Evolutionary conservation across 2,797 vertebrate genomes (phyloP), one percentile per base, ranked within the genome.

Genomic region (Scomberomorus guttatus): DNA sequence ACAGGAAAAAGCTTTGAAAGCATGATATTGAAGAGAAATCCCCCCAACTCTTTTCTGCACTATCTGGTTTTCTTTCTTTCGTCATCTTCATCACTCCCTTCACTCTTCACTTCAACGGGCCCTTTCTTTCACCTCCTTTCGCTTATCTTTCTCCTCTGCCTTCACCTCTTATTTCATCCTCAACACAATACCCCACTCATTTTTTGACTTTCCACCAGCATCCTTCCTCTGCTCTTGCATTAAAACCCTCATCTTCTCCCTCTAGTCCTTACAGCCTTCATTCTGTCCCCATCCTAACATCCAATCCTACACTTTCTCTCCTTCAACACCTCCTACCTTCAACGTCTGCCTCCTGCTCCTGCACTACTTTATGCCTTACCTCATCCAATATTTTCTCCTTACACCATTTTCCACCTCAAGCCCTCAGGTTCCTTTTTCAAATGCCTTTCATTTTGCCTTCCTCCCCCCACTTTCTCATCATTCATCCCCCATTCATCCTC

Each of bases 391-490:
- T 57, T 72, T 79, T 68, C 34, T 62, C 22, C 37, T 52, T 20
- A 9, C 0, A 37, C 59, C 15, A 50, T 69, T 22, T 57, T 57
- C 29, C 48, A 74, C 22, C 4, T 5, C 29, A 52, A 58, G 27
- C 29, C 42, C 2, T 42, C 13, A 22, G 17, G 29, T 65, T 64
- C 18, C 42, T 42, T 8, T 57, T 42, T 59, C 48, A 67, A 15
- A 60, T 72, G 29, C 42, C 39, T 77, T 71, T 67, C 54, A 72
- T 56, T 67, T 82, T 29, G 56, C 57, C 22, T 58, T 64, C 62
- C 58, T 58, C 14, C n/a, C 14, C 15, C 20, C 24, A 20, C 20
- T 63, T 42, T 42, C 5, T 67, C 18, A 11, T 27, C 25, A 39
- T 22, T 44, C n/a, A 52, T 55, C 48, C 20, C 48, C 50, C 25